These are phyloP conservation scores for Micropoecilia bifurca DNA, from an alignment of 2,797 vertebrate species.

Conservation along the genomic window DNA sequence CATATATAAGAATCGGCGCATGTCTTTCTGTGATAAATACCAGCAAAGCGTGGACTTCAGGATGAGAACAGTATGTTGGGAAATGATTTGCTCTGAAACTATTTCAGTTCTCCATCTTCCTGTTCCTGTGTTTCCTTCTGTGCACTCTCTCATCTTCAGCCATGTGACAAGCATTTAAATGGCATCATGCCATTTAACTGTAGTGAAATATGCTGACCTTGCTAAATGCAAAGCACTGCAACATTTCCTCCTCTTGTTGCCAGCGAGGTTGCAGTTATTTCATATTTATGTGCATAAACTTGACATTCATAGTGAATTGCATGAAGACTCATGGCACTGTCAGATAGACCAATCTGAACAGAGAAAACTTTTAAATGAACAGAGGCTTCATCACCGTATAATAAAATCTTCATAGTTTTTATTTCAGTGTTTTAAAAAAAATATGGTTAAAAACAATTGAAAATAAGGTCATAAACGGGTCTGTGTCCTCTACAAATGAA, in stretches of 20 bases:
- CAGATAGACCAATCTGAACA: background rate
- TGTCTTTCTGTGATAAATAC: background rate
- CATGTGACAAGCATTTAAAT: conserved; percentile 31
- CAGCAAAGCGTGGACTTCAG: background rate
- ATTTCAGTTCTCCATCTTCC: background rate
- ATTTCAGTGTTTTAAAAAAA: background rate
- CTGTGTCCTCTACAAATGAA: too few species aligned
- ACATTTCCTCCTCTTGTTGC: conserved; percentile 62
- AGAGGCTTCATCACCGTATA: background rate
- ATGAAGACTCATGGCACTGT: background rate
- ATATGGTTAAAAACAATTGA: background rate
- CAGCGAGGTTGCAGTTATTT: conserved; percentile 13
- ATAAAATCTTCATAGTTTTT: background rate
- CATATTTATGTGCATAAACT: conserved; percentile 9
- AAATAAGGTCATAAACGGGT: conserved; percentile 3
- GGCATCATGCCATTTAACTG: conserved; percentile 26
- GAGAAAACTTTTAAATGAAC: background rate
- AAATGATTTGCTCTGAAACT: background rate
- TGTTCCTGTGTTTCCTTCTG: conserved; percentile 20
- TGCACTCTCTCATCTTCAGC: conserved; percentile 31
- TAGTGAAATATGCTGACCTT: conserved; percentile 49
- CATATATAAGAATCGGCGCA: background rate
- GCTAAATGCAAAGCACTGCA: conserved; percentile 33
- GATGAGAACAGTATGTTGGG: background rate
- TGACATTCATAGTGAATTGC: background rate